phyloP scores from a whole-genome alignment of 2,797 vertebrate species.

The Melanotaenia pygmaea region DNA sequence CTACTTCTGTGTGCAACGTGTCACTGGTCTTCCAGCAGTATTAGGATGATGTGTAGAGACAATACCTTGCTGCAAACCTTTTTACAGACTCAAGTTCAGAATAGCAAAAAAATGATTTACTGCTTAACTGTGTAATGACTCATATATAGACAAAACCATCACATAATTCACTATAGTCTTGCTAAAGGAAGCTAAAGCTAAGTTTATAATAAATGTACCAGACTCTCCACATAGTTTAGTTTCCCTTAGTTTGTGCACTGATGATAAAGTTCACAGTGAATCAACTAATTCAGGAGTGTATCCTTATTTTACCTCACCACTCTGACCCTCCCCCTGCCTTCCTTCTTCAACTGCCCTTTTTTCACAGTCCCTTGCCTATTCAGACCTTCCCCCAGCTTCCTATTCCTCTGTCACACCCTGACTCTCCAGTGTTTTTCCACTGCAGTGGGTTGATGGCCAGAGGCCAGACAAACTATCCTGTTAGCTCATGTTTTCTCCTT shows the following conservation, averaged over 20 bases:
- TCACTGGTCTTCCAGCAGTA: not conserved
- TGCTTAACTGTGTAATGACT: not conserved
- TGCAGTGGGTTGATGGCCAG: conserved; percentile 55
- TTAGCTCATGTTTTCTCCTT: conserved; percentile 27
- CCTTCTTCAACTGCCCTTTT: conserved; percentile 20
- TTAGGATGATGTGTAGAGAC: not conserved
- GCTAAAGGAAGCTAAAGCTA: not conserved
- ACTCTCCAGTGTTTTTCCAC: conserved; percentile 67
- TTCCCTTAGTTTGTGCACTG: not conserved
- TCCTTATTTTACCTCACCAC: conserved; percentile 12
- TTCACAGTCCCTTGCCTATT: conserved; percentile 20
- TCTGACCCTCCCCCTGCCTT: conserved; percentile 12
- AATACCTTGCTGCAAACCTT: not conserved
- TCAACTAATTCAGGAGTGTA: conserved; percentile 32
- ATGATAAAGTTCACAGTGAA: not conserved
- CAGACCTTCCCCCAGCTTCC: conserved; percentile 32
- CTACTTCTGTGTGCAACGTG: not conserved
- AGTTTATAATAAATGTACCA: not conserved
- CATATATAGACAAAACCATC: not conserved
- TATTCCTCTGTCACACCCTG: conserved; percentile 36
- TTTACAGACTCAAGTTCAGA: conserved; percentile 5
- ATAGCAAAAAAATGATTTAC: not conserved
- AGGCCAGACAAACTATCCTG: conserved; percentile 42
- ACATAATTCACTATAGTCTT: not conserved
- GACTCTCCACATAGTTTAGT: not conserved